phyloP scores from a whole-genome alignment of 2,888 invertebrate genomes.

The Girardia tigrina region DNA sequence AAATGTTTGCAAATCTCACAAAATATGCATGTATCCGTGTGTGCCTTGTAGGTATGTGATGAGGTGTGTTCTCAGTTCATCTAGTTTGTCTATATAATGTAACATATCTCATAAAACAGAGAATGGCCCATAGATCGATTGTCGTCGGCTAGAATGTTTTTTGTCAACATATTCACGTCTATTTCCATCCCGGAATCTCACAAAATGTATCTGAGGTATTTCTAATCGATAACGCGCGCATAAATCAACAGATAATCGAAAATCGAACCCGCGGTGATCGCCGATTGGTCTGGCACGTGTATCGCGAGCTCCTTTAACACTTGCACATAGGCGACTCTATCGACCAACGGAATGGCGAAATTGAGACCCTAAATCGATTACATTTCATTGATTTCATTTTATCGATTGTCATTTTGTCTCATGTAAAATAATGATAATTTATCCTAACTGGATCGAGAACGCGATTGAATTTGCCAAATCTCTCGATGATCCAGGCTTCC shows the following conservation, averaged over 20 bases:
- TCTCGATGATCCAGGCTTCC: slow-evolving; percentile 74
- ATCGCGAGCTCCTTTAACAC: slow-evolving; percentile 96
- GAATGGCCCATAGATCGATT: too few species aligned
- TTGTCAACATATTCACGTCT: too few species aligned
- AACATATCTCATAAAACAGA: too few species aligned
- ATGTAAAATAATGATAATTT: background rate
- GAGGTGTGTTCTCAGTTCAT: too few species aligned
- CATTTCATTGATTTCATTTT: too few species aligned
- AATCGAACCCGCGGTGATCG: slow-evolving; percentile 66
- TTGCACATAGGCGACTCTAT: slow-evolving; percentile 88
- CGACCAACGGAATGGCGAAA: slow-evolving; percentile 73
- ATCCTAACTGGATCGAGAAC: slow-evolving; percentile 68
- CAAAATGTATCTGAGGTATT: too few species aligned
- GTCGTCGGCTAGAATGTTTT: too few species aligned
- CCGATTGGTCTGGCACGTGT: slow-evolving; percentile 94
- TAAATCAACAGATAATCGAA: background rate
- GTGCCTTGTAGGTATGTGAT: too few species aligned
- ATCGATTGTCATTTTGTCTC: slow-evolving; percentile 39
- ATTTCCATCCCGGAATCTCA: too few species aligned
- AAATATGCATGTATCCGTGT: too few species aligned
- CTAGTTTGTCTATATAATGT: too few species aligned
- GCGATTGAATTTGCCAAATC: slow-evolving; percentile 90
- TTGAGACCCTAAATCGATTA: slow-evolving; percentile 76
- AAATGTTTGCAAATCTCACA: too few species aligned
- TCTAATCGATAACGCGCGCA: background rate